These are phyloP conservation scores for Melipona bicolor DNA, from an alignment of 2,888 invertebrate genomes.

Conservation along the genomic window DNA sequence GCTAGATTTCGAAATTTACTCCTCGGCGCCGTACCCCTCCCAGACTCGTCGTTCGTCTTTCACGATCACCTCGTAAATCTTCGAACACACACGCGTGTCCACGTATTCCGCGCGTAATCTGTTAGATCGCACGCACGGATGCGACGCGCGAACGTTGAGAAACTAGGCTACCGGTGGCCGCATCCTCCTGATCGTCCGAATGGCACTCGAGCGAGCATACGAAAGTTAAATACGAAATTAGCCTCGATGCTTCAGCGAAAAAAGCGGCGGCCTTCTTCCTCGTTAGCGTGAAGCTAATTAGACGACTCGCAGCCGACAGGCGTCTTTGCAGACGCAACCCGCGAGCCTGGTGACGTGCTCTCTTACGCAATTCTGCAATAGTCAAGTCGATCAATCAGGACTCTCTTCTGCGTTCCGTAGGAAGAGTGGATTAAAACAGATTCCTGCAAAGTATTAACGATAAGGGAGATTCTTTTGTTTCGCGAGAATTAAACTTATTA, in stretches of 20 bases:
- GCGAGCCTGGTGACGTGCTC: neutral
- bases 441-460: neutral
- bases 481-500: neutral
- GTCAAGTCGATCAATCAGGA: neutral
- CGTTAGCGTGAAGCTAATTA: constrained; percentile 67
- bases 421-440: neutral
- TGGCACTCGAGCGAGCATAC: constrained; percentile 44
- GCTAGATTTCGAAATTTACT: neutral
- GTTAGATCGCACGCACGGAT: neutral
- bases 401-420: neutral
- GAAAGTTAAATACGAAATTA: constrained; percentile 68
- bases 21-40: neutral
- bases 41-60: neutral
- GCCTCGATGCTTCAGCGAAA: constrained; percentile 59
- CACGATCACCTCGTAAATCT: constrained; percentile 7
- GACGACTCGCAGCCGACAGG: constrained; percentile 46
- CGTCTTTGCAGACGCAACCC: constrained; percentile 35
- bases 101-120: neutral
- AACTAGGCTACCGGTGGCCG: constrained; percentile 27
- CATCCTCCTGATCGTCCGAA: constrained; percentile 59
- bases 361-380: neutral
- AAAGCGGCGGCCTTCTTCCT: constrained; percentile 37
- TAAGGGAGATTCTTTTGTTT: neutral
- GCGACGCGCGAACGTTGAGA: neutral
- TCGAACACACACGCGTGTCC: neutral